phyloP scores from a whole-genome alignment of 2,113 vertebrate species.

The Antechinus flavipes region DNA sequence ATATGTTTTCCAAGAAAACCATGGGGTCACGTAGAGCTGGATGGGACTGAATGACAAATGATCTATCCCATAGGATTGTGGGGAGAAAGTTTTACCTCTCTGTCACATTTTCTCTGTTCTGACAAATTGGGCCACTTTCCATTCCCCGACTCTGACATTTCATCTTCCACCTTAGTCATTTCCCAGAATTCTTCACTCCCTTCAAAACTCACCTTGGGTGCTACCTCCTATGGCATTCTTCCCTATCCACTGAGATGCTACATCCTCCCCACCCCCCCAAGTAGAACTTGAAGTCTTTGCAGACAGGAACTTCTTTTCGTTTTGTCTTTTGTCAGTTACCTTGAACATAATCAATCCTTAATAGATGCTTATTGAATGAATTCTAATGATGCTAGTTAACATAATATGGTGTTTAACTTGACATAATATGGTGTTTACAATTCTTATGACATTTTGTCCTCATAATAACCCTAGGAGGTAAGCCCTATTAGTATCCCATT shows the following conservation, averaged over 20 bases:
- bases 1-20: not conserved
- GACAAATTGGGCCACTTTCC: not conserved
- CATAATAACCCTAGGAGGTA: not conserved
- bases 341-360: not conserved
- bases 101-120: not conserved
- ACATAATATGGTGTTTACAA: not conserved
- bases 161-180: not conserved
- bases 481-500: not conserved
- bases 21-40: not conserved
- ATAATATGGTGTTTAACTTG: not conserved
- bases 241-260: not conserved
- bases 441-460: not conserved
- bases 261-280: too few relatives aligned
- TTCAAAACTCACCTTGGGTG: not conserved
- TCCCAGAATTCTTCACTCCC: not conserved
- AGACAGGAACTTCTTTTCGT: not conserved
- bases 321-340: conserved; percentile 23
- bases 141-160: not conserved
- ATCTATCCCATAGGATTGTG: not conserved
- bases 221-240: not conserved
- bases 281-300: too few relatives aligned
- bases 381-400: not conserved
- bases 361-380: not conserved
- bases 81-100: not conserved
- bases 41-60: not conserved